Evolutionary conservation across 2,888 invertebrate species (phyloP), one percentile per base, ranked within the genome.

Genomic region (Parnassius mnemosyne): DNA sequence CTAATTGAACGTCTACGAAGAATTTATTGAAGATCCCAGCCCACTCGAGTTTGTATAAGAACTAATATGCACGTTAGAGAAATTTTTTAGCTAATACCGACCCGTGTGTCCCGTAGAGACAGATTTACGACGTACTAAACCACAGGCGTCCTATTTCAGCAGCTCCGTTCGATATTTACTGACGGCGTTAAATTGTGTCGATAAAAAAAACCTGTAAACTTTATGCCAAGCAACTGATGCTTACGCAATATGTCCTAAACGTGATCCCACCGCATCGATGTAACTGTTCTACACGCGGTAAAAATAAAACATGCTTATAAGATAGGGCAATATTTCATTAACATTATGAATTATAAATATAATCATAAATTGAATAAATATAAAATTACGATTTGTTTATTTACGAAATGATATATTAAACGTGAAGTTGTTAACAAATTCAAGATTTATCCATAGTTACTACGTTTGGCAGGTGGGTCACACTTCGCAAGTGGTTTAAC

Each of bases 81-180:
- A 57, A 16, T 57, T 64, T 69, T 66, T 66, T 61, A 68, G 61
- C 65, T 66, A 70, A 68, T 66, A 65, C 64, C 64, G 60, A 69
- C 66, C 67, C 70, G 60, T 53, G 66, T 68, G 62, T 68, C 66
- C 66, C 69, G 66, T 57, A 62, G 66, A 66, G 76, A 73, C 77
- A 79, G 77, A 83, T 85, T 85, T 85, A 85, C 78, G 83, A 80
- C 72, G 77, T 73, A 80, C 76, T 84, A 83, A 84, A 78, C 77
- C 79, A 67, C 74, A 78, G 79, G 70, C 74, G 70, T 76, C 73
- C 73, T 75, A 76, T 77, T 79, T 78, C 69, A 75, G 71, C 71
- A 67, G 68, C 69, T 73, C 68, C 64, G 66, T 42, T 68, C 65
- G 63, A 67, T 65, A 64, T 66, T 68, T 52, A 64, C 65, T 57